Conservation (phyloP, 2,113 vertebrate genomes). For the Barnardius zonarius region DNA sequence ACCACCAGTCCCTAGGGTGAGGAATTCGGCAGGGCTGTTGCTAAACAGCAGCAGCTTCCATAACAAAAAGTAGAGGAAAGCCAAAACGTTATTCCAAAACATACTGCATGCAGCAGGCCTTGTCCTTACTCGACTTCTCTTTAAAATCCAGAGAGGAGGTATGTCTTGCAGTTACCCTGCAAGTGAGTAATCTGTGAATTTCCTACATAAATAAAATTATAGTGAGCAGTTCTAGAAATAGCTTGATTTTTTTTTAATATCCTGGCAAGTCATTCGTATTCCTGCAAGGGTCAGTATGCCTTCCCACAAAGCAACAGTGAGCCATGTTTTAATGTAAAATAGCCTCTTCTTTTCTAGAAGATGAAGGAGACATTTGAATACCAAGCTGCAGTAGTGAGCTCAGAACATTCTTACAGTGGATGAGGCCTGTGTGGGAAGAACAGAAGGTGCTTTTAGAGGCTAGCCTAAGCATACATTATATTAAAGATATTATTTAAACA, state of each 20-base stretch:
- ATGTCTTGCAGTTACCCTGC: background rate
- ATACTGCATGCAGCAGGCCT: background rate
- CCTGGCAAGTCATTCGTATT: background rate
- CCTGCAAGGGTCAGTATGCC: background rate
- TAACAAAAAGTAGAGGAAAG: background rate
- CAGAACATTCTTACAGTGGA: too few species aligned
- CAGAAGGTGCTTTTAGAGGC: too few species aligned
- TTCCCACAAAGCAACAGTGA: too few species aligned
- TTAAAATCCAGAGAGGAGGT: background rate
- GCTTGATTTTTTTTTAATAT: background rate
- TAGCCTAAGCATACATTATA: too few species aligned
- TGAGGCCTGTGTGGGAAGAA: too few species aligned
- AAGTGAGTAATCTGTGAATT: background rate
- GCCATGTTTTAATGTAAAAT: too few species aligned
- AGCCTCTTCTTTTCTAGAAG: too few species aligned
- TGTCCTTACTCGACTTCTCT: background rate
- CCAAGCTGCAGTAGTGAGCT: too few species aligned
- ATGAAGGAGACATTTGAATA: too few species aligned
- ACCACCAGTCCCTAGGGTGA: background rate
- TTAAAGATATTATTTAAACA: too few species aligned
- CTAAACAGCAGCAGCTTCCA: background rate
- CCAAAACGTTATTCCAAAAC: background rate
- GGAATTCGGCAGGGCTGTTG: background rate
- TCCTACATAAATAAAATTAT: background rate
- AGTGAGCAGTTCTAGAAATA: background rate